Conservation (phyloP, 2,113 vertebrate genomes). For the Heloderma charlesbogerti region DNA sequence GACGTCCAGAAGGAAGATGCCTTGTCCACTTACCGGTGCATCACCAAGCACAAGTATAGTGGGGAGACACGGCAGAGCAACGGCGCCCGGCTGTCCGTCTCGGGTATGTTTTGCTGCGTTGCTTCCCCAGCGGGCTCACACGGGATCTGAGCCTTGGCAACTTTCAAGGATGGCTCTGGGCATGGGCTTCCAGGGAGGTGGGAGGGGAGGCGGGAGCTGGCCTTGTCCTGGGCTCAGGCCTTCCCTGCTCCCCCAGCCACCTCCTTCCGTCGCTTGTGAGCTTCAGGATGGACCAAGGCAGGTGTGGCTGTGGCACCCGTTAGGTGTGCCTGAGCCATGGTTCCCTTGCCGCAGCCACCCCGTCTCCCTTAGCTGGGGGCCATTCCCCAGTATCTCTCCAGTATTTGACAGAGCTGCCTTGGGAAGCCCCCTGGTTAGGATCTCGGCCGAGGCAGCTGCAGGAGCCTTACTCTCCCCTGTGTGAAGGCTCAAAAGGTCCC, state of each 20-base stretch:
- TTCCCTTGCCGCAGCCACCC: too few species aligned
- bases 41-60: conserved; percentile 99
- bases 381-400: too few species aligned
- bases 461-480: neutral
- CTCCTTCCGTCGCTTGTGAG: too few species aligned
- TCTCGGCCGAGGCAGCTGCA: neutral
- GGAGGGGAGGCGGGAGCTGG: too few species aligned
- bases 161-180: neutral
- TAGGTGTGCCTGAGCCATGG: too few species aligned
- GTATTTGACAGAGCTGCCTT: neutral
- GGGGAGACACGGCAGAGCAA: conserved; percentile 99
- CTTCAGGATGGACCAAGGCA: too few species aligned
- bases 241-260: too few species aligned
- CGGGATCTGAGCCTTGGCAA: too few species aligned
- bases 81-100: conserved; percentile 95
- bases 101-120: conserved; percentile 81
- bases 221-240: too few species aligned
- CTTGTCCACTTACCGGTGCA: conserved; percentile 98
- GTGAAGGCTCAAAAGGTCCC: neutral
- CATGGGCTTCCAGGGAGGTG: neutral
- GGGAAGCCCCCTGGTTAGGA: neutral
- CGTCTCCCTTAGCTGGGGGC: too few species aligned
- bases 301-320: too few species aligned
- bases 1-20: conserved; percentile 99
- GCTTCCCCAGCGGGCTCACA: neutral